Percentiles rank a stretch among this genome's conserved stretches.
Evolutionary conservation across 2,113 vertebrate genomes (phyloP).

Genomic region (Propithecus coquereli): DNA sequence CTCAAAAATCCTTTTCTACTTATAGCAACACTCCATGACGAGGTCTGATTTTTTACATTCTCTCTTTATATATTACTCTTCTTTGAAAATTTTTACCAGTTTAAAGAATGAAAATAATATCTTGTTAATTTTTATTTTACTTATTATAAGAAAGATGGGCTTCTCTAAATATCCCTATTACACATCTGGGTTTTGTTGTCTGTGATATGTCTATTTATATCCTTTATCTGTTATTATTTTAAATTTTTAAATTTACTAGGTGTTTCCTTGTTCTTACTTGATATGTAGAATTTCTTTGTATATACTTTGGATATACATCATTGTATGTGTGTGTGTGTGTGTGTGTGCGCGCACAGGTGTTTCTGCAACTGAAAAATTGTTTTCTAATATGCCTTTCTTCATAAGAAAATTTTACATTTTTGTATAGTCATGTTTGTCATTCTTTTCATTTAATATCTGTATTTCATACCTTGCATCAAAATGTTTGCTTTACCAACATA

Average conservation of each 20-base stretch:
- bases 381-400: not conserved
- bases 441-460: not conserved
- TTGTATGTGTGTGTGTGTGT: not conserved
- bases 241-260: not conserved
- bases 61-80: not conserved
- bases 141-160: not conserved
- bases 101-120: not conserved
- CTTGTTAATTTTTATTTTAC: not conserved
- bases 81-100: not conserved
- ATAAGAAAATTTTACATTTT: not conserved
- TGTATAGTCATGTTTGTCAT: not conserved
- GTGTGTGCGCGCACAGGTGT: accelerated
- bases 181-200: not conserved
- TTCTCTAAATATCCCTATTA: not conserved
- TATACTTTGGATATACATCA: not conserved
- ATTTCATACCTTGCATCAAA: not conserved
- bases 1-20: not conserved
- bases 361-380: not conserved
- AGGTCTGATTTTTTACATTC: not conserved
- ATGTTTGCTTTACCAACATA: not conserved
- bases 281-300: not conserved
- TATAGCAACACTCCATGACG: not conserved
- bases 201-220: not conserved
- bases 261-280: not conserved
- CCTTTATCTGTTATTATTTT: not conserved